Evolutionary conservation across 1,140 invertebrate genomes (phyloP).

Genomic region (Drosophila jambulina): DNA sequence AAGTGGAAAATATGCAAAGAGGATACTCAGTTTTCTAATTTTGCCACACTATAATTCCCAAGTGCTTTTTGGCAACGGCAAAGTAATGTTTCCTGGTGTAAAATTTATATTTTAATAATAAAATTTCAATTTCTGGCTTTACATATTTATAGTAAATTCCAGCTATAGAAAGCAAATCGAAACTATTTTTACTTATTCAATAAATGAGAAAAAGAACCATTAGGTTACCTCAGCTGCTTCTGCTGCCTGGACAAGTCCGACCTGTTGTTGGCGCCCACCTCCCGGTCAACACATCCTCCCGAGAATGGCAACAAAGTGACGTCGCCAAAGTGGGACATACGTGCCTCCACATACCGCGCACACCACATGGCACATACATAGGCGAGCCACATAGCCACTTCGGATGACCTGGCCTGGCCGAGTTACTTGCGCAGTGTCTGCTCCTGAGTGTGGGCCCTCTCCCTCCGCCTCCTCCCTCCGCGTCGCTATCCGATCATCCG

Average conservation of each 20-base stretch:
- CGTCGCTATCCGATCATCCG: slow-evolving; percentile 15
- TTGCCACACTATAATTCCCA: too few relatives aligned
- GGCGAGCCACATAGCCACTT: slow-evolving; percentile 1
- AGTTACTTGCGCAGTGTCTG: slow-evolving; percentile 15
- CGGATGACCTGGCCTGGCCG: slow-evolving; percentile 41
- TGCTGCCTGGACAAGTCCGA: slow-evolving; percentile 24
- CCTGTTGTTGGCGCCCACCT: slow-evolving; percentile 32
- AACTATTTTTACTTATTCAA: not conserved
- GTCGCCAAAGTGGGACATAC: slow-evolving; percentile 40
- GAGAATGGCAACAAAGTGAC: slow-evolving; percentile 27
- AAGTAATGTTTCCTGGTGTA: too few relatives aligned
- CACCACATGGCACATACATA: not conserved
- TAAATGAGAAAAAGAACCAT: not conserved
- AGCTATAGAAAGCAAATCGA: not conserved
- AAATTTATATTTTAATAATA: too few relatives aligned
- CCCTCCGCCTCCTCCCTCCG: not conserved
- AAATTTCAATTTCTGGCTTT: not conserved
- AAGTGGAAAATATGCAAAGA: too few relatives aligned
- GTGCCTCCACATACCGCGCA: not conserved
- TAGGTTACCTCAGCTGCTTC: not conserved
- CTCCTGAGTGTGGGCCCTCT: not conserved
- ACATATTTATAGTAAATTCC: not conserved
- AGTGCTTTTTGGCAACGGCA: too few relatives aligned
- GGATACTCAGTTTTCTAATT: too few relatives aligned
- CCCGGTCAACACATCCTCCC: slow-evolving; percentile 33